Percentiles rank a stretch among this genome's conserved stretches.
Conservation (phyloP, 1,140 invertebrate species). For the Bicyclus anynana region DNA sequence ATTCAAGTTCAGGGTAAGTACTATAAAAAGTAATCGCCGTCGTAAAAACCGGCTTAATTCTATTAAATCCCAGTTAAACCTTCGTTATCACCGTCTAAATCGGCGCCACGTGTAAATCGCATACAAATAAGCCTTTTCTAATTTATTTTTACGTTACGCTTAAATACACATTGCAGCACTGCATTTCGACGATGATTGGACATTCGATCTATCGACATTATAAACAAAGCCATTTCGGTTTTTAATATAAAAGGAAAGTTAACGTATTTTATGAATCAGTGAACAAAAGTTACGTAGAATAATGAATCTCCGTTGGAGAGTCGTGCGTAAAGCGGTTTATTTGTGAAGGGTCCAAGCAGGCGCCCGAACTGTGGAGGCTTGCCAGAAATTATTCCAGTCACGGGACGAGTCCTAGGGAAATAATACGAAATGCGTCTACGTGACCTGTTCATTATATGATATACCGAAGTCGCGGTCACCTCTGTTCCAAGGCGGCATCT, state of each 20-base stretch:
- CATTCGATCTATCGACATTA: background rate
- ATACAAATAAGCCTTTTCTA: constrained; percentile 5
- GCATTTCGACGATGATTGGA: background rate
- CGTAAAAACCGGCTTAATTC: constrained; percentile 7
- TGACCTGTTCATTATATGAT: constrained; percentile 74
- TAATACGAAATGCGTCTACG: constrained; percentile 77
- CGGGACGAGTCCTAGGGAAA: constrained; percentile 71
- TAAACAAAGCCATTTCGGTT: background rate
- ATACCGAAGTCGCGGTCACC: constrained; percentile 50
- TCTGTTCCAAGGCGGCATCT: constrained; percentile 21
- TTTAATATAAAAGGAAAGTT: constrained; percentile 23
- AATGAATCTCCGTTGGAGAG: constrained; percentile 70
- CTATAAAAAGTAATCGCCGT: constrained; percentile 8
- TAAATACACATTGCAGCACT: background rate
- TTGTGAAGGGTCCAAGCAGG: constrained; percentile 65
- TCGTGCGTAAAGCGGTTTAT: constrained; percentile 76
- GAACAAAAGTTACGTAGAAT: constrained; percentile 61
- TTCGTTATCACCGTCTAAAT: background rate
- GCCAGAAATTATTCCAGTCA: constrained; percentile 69
- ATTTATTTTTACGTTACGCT: constrained; percentile 4
- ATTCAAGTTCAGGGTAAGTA: constrained; percentile 4
- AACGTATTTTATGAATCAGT: constrained; percentile 61
- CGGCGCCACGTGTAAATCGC: constrained; percentile 3
- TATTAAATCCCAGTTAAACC: constrained; percentile 5
- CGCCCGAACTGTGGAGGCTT: constrained; percentile 40